Conservation (phyloP, 2,113 vertebrate genomes). For the Syngnathus typhle region DNA sequence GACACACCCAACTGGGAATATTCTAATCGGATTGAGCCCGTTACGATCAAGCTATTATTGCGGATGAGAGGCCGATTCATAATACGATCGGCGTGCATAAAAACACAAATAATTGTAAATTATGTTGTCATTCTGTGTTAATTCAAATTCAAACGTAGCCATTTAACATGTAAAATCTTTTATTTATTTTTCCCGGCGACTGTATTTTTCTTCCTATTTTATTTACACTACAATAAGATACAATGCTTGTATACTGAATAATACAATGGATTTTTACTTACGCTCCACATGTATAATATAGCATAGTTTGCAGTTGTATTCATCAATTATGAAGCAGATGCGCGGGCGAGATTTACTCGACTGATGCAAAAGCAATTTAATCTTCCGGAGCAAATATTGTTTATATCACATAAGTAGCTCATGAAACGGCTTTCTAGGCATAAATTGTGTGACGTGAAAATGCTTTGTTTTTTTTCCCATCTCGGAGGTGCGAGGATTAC, state of each 20-base stretch:
- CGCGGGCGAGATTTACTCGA: conserved; percentile 7
- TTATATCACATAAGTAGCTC: conserved; percentile 35
- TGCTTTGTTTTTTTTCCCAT: neutral
- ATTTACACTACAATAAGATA: neutral
- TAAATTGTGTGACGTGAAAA: neutral
- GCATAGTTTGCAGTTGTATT: neutral
- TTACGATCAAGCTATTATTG: too few relatives aligned
- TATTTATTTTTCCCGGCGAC: too few relatives aligned
- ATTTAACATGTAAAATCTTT: too few relatives aligned
- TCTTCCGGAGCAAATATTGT: conserved; percentile 47
- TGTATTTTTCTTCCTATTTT: neutral
- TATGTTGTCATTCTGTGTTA: too few relatives aligned
- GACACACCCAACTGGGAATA: too few relatives aligned
- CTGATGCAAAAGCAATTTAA: conserved; percentile 17
- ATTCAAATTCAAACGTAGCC: too few relatives aligned
- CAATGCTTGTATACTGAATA: neutral
- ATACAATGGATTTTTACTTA: neutral
- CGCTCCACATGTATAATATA: neutral
- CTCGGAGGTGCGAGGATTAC: conserved; percentile 19
- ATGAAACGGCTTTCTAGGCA: conserved; percentile 41
- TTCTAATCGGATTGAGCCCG: too few relatives aligned
- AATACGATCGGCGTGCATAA: too few relatives aligned
- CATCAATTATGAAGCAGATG: conserved; percentile 37
- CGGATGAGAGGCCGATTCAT: too few relatives aligned
- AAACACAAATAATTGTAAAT: too few relatives aligned